A percentile compares a stretch with the other conserved stretches of the same genome.
These are phyloP conservation scores for Hippopotamyrus pictus DNA, from an alignment of 2,797 vertebrate genomes.

Conservation along the genomic window DNA sequence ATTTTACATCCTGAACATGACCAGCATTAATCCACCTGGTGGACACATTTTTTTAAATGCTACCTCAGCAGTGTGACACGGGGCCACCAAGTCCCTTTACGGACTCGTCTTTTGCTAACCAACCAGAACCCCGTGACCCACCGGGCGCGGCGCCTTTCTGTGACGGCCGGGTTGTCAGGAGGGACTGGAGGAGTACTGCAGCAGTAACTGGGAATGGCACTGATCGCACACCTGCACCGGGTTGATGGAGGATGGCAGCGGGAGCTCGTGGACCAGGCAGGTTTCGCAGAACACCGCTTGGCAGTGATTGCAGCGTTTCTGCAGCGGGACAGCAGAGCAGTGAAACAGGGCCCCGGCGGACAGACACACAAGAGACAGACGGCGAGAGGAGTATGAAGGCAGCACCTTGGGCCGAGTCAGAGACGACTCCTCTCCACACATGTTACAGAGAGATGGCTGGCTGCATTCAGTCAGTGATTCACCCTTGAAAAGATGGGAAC, in stretches of 20 bases:
- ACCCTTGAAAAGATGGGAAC: slow-evolving; percentile 53
- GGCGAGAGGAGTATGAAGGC: neutral
- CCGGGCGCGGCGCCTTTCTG: neutral
- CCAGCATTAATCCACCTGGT: slow-evolving; percentile 48
- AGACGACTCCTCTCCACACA: slow-evolving; percentile 69
- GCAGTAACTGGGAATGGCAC: slow-evolving; percentile 72
- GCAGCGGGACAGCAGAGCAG: slow-evolving; percentile 1
- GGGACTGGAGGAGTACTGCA: slow-evolving; percentile 75
- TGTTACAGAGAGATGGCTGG: slow-evolving; percentile 57
- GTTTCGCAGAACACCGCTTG: slow-evolving; percentile 70
- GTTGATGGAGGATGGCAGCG: slow-evolving; percentile 83
- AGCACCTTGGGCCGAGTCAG: slow-evolving; percentile 66
- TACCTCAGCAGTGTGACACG: neutral
- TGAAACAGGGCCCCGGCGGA: neutral
- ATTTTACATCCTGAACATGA: neutral
- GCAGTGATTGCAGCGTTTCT: slow-evolving; percentile 85
- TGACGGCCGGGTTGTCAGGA: slow-evolving; percentile 50
- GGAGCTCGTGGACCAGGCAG: slow-evolving; percentile 74
- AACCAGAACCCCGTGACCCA: neutral
- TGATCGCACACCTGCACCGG: slow-evolving; percentile 73
- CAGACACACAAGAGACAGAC: neutral
- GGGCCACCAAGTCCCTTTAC: too few species aligned
- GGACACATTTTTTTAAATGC: slow-evolving; percentile 31
- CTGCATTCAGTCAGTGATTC: slow-evolving; percentile 44
- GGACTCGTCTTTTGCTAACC: neutral